Conservation (phyloP, 1,140 invertebrate genomes). For the Caerostris extrusa region DNA sequence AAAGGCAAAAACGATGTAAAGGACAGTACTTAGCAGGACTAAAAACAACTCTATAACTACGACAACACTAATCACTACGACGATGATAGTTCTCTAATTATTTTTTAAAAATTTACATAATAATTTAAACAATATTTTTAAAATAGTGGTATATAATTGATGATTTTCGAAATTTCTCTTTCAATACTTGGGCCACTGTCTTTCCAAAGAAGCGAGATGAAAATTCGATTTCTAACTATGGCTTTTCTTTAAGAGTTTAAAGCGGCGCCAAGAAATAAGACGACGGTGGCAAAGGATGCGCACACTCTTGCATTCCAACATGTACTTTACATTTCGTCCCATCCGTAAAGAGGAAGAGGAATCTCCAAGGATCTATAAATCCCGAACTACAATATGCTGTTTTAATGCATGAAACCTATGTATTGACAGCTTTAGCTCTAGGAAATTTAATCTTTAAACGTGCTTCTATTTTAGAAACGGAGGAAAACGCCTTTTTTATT, state of each 20-base stretch:
- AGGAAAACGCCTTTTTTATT: constrained; percentile 31
- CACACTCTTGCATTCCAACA: constrained; percentile 9
- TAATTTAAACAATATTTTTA: not conserved
- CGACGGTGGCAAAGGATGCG: not conserved
- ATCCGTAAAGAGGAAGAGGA: not conserved
- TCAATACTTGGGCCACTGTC: not conserved
- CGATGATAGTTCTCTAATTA: no score
- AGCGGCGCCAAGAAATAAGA: not conserved
- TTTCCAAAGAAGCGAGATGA: not conserved
- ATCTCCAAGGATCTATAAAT: constrained; percentile 68
- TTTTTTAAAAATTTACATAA: not conserved
- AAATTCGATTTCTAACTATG: constrained; percentile 53
- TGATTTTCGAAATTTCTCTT: not conserved
- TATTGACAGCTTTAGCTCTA: constrained; percentile 72
- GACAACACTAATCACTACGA: no score
- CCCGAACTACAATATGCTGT: constrained; percentile 62
- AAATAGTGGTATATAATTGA: no score
- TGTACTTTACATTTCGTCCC: constrained; percentile 34
- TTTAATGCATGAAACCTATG: constrained; percentile 59
- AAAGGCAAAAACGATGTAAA: no score
- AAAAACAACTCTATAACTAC: no score
- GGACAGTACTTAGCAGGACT: no score
- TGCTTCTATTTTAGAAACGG: constrained; percentile 69
- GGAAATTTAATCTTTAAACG: constrained; percentile 73
- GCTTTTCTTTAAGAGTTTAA: not conserved